Evolutionary conservation across 2,113 vertebrate genomes (phyloP).

Genomic region (Pongo pygmaeus): DNA sequence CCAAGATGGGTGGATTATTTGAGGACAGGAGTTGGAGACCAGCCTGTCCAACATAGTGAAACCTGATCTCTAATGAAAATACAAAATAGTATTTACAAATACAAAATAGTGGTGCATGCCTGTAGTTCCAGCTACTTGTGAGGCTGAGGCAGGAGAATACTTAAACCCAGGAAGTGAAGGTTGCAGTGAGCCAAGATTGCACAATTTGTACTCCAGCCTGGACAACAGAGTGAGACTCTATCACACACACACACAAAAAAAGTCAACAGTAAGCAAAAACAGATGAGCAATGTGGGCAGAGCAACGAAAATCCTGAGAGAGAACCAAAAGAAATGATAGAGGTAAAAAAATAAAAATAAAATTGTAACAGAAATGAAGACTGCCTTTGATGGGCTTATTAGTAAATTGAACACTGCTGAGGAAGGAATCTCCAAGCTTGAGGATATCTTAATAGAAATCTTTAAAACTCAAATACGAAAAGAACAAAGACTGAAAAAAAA

Average conservation of each 20-base stretch:
- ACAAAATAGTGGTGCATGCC: no score
- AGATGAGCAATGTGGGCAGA: background rate
- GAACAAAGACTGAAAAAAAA: background rate
- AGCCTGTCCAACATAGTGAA: no score
- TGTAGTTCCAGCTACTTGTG: no score
- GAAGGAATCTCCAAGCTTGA: background rate
- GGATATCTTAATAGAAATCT: background rate
- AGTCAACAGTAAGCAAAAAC: background rate
- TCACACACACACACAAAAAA: background rate
- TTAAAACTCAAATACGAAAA: background rate
- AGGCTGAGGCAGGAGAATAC: no score
- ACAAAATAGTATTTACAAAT: no score
- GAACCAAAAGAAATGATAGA: background rate
- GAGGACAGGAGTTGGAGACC: no score
- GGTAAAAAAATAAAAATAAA: background rate
- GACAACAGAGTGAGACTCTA: no score
- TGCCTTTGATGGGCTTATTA: background rate
- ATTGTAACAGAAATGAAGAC: background rate
- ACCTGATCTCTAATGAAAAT: no score
- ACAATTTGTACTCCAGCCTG: no score
- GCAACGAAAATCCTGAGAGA: background rate
- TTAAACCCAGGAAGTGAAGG: no score
- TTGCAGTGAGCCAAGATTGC: no score
- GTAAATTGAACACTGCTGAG: background rate
- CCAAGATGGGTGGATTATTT: no score